phyloP scores from a whole-genome alignment of 1,140 invertebrate species.

The Drosophila eugracilis region DNA sequence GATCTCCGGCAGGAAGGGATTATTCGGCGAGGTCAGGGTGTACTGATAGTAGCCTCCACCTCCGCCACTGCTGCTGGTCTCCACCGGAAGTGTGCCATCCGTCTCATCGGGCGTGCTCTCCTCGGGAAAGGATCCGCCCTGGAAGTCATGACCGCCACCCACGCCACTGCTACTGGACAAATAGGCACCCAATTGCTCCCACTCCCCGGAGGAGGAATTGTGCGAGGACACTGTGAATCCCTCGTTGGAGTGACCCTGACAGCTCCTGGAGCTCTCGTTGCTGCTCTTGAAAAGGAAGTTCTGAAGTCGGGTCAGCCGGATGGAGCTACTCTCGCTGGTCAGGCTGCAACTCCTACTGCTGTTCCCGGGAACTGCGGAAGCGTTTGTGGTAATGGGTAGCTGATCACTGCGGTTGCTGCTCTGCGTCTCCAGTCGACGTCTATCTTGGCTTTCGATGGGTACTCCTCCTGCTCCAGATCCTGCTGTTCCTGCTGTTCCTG shows the following conservation, averaged over 20 bases:
- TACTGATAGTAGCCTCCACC: slow-evolving; percentile 75
- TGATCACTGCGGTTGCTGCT: slow-evolving; percentile 32
- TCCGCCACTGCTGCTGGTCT: slow-evolving; percentile 42
- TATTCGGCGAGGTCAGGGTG: slow-evolving; percentile 79
- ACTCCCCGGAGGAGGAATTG: slow-evolving; percentile 79
- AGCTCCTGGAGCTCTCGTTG: slow-evolving; percentile 76
- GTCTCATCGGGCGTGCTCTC: slow-evolving; percentile 60
- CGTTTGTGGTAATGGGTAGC: slow-evolving; percentile 26
- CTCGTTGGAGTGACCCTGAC: slow-evolving; percentile 77
- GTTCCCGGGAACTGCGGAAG: slow-evolving; percentile 21
- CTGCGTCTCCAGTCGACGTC: slow-evolving; percentile 37
- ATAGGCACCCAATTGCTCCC: slow-evolving; percentile 75
- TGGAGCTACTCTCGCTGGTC: slow-evolving; percentile 79
- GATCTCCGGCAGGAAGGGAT: slow-evolving; percentile 82
- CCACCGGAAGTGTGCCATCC: slow-evolving; percentile 52
- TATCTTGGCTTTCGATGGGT: slow-evolving; percentile 20
- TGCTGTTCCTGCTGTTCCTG: slow-evolving; percentile 9
- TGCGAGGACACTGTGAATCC: slow-evolving; percentile 78
- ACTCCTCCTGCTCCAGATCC: slow-evolving; percentile 14
- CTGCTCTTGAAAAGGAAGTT: slow-evolving; percentile 83
- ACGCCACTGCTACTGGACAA: slow-evolving; percentile 45
- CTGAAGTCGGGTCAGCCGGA: slow-evolving; percentile 71
- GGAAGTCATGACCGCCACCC: slow-evolving; percentile 55
- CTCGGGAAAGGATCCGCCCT: slow-evolving; percentile 68
- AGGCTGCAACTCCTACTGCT: slow-evolving; percentile 75